phyloP scores from a whole-genome alignment of 2,113 vertebrate genomes.

The Seriola aureovittata region DNA sequence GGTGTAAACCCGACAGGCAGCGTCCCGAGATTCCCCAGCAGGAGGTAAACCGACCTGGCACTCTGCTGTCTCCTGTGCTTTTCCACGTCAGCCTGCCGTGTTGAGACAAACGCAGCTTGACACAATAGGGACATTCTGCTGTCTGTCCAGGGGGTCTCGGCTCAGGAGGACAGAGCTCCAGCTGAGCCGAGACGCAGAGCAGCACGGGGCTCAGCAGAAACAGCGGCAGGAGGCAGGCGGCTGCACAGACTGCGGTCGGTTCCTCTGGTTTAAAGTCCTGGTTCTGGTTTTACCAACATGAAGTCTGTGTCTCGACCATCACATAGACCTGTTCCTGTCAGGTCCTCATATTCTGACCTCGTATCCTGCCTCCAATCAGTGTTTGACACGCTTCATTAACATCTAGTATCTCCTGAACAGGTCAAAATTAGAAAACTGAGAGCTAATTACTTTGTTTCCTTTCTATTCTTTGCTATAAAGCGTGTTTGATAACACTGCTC shows the following conservation, averaged over 20 bases:
- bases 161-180: neutral
- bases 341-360: neutral
- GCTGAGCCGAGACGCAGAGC: neutral
- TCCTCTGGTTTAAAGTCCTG: neutral
- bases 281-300: neutral
- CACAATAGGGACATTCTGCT: slow-evolving; percentile 75
- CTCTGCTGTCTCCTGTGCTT: slow-evolving; percentile 66
- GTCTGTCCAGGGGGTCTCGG: slow-evolving; percentile 23
- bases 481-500: too few relatives aligned
- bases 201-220: slow-evolving; percentile 15
- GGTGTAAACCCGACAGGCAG: slow-evolving; percentile 18
- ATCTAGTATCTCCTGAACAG: too few relatives aligned
- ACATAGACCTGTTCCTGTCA: neutral
- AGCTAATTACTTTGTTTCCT: too few relatives aligned
- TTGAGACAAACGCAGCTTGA: slow-evolving; percentile 67
- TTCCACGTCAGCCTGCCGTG: slow-evolving; percentile 52
- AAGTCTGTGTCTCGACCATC: neutral
- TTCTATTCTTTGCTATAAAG: too few relatives aligned
- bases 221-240: neutral
- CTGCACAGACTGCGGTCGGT: neutral
- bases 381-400: too few relatives aligned
- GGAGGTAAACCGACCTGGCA: slow-evolving; percentile 71
- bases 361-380: too few relatives aligned
- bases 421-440: too few relatives aligned
- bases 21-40: neutral